A percentile compares a stretch with the other conserved stretches of the same genome.
Evolutionary conservation across 2,888 invertebrate genomes (phyloP).

Genomic region (Xestia rhomboidea): DNA sequence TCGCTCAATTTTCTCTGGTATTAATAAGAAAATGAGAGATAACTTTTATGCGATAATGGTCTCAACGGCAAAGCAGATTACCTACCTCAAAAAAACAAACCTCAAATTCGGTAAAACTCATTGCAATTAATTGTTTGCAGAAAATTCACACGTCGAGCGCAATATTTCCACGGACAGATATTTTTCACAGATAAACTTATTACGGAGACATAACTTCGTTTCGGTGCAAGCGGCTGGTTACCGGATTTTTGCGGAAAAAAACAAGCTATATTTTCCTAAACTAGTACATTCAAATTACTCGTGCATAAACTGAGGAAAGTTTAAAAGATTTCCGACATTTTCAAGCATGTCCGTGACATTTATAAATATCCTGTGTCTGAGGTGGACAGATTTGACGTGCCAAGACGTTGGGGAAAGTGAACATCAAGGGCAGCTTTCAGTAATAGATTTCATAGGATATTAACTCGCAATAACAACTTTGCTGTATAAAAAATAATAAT

Average conservation of each 20-base stretch:
- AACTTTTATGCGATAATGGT: background rate
- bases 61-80: background rate
- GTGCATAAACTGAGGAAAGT: slow-evolving; percentile 41
- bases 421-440: slow-evolving; percentile 22
- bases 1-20: background rate
- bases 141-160: slow-evolving; percentile 16
- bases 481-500: background rate
- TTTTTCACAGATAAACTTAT: slow-evolving; percentile 49
- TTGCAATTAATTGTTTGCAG: slow-evolving; percentile 1
- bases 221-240: slow-evolving; percentile 34
- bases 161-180: slow-evolving; percentile 30
- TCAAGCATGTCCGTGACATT: slow-evolving; percentile 44
- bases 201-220: slow-evolving; percentile 48
- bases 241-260: slow-evolving; percentile 26
- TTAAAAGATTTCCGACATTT: slow-evolving; percentile 46
- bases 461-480: slow-evolving; percentile 10
- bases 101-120: slow-evolving; percentile 6
- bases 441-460: slow-evolving; percentile 25
- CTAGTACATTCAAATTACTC: slow-evolving; percentile 38
- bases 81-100: background rate
- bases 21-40: background rate
- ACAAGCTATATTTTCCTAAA: slow-evolving; percentile 15
- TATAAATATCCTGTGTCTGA: slow-evolving; percentile 40
- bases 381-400: slow-evolving; percentile 26
- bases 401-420: slow-evolving; percentile 6